Evolutionary conservation across 2,113 vertebrate species (phyloP).

Genomic region (Elanus axillaris): DNA sequence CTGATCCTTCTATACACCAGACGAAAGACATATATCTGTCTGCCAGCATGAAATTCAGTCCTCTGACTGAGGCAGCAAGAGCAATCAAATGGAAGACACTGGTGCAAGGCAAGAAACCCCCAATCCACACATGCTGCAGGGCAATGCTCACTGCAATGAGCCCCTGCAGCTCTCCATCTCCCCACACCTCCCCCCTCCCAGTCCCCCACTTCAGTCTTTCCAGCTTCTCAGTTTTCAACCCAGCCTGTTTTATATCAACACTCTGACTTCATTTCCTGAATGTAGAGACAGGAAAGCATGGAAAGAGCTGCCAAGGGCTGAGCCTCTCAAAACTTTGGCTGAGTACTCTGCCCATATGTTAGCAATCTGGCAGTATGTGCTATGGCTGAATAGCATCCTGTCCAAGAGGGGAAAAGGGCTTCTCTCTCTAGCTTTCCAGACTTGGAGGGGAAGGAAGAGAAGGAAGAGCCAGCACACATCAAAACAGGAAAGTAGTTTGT

Average conservation of each 20-base stretch:
- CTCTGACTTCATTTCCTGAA: slow-evolving; percentile 80
- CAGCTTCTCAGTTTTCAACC: slow-evolving; percentile 60
- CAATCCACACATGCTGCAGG: neutral
- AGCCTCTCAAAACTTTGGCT: slow-evolving; percentile 67
- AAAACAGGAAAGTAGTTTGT: neutral
- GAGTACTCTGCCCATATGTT: slow-evolving; percentile 67
- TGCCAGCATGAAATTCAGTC: neutral
- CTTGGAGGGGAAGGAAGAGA: neutral
- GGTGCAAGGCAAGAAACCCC: neutral
- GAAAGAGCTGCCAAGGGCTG: slow-evolving; percentile 45
- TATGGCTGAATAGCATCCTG: slow-evolving; percentile 42
- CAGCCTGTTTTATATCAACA: slow-evolving; percentile 70
- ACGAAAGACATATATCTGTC: neutral
- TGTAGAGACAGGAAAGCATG: slow-evolving; percentile 62
- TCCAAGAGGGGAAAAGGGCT: slow-evolving; percentile 35
- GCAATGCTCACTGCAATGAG: neutral
- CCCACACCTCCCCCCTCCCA: neutral
- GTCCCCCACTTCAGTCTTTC: neutral
- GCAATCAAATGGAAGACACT: neutral
- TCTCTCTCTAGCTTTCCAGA: slow-evolving; percentile 1
- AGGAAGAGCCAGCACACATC: neutral
- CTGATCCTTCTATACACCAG: neutral
- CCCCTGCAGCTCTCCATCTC: neutral
- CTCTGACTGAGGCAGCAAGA: neutral
- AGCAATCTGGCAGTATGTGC: slow-evolving; percentile 62